Base-by-base conservation (phyloP, 2,888 invertebrate species). In the Zeuzera pyrina region DNA sequence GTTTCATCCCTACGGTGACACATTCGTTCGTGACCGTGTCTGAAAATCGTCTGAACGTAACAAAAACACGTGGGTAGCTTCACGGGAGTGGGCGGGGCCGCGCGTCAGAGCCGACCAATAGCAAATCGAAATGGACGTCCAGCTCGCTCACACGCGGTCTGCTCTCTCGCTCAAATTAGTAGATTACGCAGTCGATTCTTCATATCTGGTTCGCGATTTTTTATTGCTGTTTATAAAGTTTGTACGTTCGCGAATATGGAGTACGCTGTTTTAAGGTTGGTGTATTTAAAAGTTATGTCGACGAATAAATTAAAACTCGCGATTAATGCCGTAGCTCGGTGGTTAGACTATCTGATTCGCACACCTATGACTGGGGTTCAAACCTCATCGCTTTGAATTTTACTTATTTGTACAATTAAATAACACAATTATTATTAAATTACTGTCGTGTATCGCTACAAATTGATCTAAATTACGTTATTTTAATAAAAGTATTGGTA, bases 141-240 rank as follows among this genome's bases (percentile, higher is more conserved):
- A 3, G 67, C 62, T 49, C 57, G 19, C 34, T 67, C 52, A 2
- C 11, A 16, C 34, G n/a, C 15, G 14, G 5, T n/a, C 5, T n/a
- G 27, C 22, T 19, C 31, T 69, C 64, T 57, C 56, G 12, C 29
- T 70, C 57, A 40, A 45, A 62, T 63, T 56, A 59, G 68, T 63
- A 66, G 58, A 61, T 60, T 63, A 63, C 61, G 55, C 57, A 68
- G 63, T 67, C 69, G 68, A 72, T 73, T 67, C 59, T 71, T 74
- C 70, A 71, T 70, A 65, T 63, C 59, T 56, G 56, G 50, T 57
- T 59, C 60, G 63, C 66, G 63, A 62, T 69, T 72, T 71, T 73
- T 76, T 70, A 69, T 68, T 52, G 63, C 56, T 48, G 50, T 69
- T 66, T 59, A n/a, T n/a, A 55, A 69, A 67, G 66, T 68, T 66